Evolutionary conservation across 1,140 invertebrate genomes (phyloP).

Genomic region (Achatina immaculata): DNA sequence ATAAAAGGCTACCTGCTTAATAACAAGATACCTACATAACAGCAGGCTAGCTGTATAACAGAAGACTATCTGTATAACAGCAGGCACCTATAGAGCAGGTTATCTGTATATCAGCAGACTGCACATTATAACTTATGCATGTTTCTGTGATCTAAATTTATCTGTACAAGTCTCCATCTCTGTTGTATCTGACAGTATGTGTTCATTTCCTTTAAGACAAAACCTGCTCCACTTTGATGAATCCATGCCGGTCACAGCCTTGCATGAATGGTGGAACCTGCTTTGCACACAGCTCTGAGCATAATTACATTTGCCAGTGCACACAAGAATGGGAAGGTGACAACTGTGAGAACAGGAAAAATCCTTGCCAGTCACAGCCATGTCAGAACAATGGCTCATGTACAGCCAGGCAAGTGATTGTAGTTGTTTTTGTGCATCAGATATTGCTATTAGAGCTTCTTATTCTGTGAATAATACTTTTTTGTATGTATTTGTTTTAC

Average conservation of each 20-base stretch:
- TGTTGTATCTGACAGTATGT: not conserved
- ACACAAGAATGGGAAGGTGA: slow-evolving; percentile 18
- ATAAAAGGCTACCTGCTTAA: no score
- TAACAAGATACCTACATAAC: no score
- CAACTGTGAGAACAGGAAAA: slow-evolving; percentile 8
- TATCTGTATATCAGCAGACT: no score
- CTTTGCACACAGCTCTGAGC: not conserved
- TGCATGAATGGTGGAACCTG: slow-evolving; percentile 12
- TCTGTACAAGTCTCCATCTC: not conserved
- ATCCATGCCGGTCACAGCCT: not conserved
- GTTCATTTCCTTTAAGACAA: not conserved
- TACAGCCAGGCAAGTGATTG: not conserved
- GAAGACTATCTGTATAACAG: no score
- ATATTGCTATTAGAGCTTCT: no score
- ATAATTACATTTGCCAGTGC: not conserved
- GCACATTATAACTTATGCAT: no score
- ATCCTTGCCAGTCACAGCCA: slow-evolving; percentile 20
- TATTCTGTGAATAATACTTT: no score
- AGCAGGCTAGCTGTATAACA: no score
- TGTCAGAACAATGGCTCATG: slow-evolving; percentile 27
- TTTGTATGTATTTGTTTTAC: no score
- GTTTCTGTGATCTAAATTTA: not conserved
- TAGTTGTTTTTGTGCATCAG: no score
- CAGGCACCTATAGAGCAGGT: no score
- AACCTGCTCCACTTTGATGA: not conserved